phyloP scores from a whole-genome alignment of 2,113 vertebrate species.

The Apodemus sylvaticus region DNA sequence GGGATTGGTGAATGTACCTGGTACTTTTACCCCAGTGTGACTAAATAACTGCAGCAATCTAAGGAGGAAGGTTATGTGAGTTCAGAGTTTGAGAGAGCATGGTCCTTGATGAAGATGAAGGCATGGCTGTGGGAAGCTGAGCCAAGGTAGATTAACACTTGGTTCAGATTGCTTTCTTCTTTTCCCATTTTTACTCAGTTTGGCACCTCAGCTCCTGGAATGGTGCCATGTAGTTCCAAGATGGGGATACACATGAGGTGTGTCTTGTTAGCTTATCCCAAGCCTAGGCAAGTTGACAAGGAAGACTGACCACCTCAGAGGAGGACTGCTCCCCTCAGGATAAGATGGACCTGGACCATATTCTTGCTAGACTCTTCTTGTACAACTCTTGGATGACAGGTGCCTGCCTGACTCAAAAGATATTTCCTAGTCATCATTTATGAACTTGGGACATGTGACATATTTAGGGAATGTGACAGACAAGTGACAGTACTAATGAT shows the following conservation, averaged over 20 bases:
- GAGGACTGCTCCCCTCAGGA: not conserved
- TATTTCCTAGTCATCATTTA: constrained; percentile 6
- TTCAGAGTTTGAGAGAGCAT: not conserved
- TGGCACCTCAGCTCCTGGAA: too few relatives aligned
- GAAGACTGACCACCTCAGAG: not conserved
- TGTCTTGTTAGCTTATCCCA: too few relatives aligned
- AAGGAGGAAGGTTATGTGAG: not conserved
- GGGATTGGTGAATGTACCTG: not conserved
- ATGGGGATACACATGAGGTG: too few relatives aligned
- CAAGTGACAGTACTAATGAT: not conserved
- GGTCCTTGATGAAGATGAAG: not conserved
- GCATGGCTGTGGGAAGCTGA: too few relatives aligned
- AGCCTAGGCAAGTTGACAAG: not conserved
- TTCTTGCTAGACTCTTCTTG: not conserved
- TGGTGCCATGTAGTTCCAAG: not conserved
- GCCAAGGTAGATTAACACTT: not conserved
- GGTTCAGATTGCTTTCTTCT: not conserved
- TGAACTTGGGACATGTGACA: not conserved
- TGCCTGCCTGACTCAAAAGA: not conserved
- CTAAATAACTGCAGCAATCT: not conserved
- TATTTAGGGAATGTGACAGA: not conserved
- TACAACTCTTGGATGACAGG: not conserved
- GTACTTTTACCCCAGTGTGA: not conserved
- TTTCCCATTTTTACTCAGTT: not conserved
- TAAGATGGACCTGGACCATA: not conserved